Evolutionary conservation across 2,797 vertebrate genomes (phyloP).

Genomic region (Hydrophis major): DNA sequence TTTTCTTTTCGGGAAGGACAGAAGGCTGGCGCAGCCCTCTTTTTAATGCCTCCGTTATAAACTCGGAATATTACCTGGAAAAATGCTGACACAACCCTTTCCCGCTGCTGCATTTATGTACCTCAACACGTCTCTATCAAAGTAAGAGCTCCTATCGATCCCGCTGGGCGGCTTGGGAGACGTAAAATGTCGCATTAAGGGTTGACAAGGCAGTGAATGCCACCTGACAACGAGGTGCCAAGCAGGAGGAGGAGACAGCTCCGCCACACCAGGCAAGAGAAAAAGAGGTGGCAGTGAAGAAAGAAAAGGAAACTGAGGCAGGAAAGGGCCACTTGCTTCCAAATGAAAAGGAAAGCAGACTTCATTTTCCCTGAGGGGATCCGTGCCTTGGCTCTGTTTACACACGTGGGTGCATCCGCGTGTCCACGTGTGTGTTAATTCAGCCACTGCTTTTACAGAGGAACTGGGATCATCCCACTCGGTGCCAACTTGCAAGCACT

Average conservation of each 20-base stretch:
- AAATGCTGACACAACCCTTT: slow-evolving; percentile 48
- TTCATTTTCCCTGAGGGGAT: background rate
- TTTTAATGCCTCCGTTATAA: slow-evolving; percentile 20
- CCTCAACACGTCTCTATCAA: slow-evolving; percentile 37
- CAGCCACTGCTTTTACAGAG: background rate
- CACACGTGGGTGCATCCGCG: background rate
- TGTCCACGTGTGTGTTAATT: background rate
- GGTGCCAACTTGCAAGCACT: no score
- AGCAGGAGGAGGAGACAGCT: background rate
- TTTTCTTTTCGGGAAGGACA: background rate
- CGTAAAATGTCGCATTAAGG: slow-evolving; percentile 32
- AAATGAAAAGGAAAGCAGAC: background rate
- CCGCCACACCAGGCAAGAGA: background rate
- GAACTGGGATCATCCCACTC: no score
- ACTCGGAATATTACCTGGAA: slow-evolving; percentile 9
- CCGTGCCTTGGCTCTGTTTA: no score
- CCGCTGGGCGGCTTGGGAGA: slow-evolving; percentile 30
- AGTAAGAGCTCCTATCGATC: slow-evolving; percentile 43
- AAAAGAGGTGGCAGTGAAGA: rapidly evolving
- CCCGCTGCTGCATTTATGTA: slow-evolving; percentile 39
- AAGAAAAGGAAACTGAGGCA: no score
- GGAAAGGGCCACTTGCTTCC: background rate
- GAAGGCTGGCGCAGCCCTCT: background rate
- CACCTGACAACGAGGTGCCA: background rate
- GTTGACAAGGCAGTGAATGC: background rate